Conservation (phyloP, 2,113 vertebrate species). For the Petrocephalus microphthalmus region DNA sequence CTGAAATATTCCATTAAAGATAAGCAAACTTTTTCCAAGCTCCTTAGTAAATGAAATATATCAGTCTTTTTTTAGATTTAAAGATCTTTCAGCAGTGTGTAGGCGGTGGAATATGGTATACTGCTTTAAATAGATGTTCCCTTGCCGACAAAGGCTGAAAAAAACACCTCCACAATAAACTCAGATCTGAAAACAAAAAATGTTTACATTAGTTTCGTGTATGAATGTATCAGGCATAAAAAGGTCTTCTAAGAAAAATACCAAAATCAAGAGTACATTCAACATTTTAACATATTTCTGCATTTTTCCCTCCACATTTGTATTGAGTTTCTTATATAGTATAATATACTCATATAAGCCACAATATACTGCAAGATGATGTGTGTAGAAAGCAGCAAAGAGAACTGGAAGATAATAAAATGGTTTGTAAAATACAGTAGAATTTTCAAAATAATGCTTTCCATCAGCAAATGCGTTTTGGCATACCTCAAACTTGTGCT, state of each 20-base stretch:
- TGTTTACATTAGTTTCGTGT: neutral
- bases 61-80: constrained; percentile 43
- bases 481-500: neutral
- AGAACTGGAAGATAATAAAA: neutral
- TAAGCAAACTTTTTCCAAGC: constrained; percentile 31
- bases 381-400: neutral
- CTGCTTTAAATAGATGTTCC: constrained; percentile 64
- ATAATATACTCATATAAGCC: neutral
- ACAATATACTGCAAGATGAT: neutral
- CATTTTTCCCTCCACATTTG: neutral
- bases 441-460: neutral
- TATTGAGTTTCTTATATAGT: neutral
- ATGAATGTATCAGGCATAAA: neutral
- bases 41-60: constrained; percentile 36
- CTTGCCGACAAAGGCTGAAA: constrained; percentile 29
- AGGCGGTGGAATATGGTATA: constrained; percentile 52
- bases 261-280: neutral
- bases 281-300: neutral
- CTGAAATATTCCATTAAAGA: constrained; percentile 29
- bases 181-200: neutral
- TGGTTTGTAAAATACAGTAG: neutral
- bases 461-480: neutral
- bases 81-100: constrained; percentile 35
- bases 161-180: neutral
- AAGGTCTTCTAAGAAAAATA: neutral